Base-by-base conservation (phyloP, 2,113 vertebrate species). In the Aleadryas rufinucha region DNA sequence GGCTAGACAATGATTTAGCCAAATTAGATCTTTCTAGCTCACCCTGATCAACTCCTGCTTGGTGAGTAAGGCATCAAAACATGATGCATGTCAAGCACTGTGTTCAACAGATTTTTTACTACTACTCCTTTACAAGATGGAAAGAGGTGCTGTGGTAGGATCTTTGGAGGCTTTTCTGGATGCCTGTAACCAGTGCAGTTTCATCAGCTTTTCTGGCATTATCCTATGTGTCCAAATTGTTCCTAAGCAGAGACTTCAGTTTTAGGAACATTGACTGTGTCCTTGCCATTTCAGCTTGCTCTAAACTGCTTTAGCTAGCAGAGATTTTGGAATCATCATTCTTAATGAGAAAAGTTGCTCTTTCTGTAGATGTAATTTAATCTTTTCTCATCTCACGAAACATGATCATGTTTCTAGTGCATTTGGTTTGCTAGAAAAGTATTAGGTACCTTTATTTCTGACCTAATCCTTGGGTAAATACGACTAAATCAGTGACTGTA, bases 391-490 rank as follows among this genome's bases (percentile, higher is more conserved):
- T 80, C 27, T 84, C n/a, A 16, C 11, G 45, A 89, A 93, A 81
- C 11, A 14, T 1, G 33, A 71, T 44, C 45, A 22, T 42, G 15
- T 64, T 93, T 68, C 63, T 60, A 47, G 35, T n/a, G 33, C 35
- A 28, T 78, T 74, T 75, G 78, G 20, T 81, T 30, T 83, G 13
- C 35, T 90, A 54, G 77, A 81, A 69, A 84, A 87, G 23, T 77
- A 44, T 66, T 81, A 70, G 23, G 41, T 80, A 69, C 41, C n/a
- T 79, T 2, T 59, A 83, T 66, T 82, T 89, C 80, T 91, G 72
- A 87, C 79, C 76, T 87, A 87, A 89, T 86, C 69, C 53, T 89
- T 88, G 24, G 19, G 9, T 87, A 96, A 95, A 91, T 53, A 94
- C 0, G 0, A 74, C 77, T 52, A 74, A 89, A 89, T 81, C 64